Percentiles rank a stretch among this genome's conserved stretches.
phyloP scores from a whole-genome alignment of 1,140 invertebrate genomes.

The Ostrea denselamellosa region DNA sequence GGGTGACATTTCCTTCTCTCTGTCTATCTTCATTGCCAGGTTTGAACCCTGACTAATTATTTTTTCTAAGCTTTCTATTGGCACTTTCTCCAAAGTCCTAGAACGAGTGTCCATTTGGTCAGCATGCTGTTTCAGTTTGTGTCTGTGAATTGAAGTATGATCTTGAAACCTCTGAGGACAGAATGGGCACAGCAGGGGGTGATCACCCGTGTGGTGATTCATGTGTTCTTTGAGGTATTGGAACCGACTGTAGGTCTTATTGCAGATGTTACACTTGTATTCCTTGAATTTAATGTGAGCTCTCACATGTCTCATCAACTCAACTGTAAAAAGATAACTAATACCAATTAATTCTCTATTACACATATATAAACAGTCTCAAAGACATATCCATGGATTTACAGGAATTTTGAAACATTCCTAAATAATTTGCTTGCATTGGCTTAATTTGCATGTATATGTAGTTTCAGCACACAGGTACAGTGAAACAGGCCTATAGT shows the following conservation, averaged over 20 bases:
- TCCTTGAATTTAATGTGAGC: conserved; percentile 75
- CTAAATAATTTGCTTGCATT: too few relatives aligned
- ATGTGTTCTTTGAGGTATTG: conserved; percentile 84
- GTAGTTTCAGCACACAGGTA: too few relatives aligned
- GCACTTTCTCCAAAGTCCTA: not conserved
- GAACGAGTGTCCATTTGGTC: conserved; percentile 6
- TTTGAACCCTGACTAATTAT: not conserved
- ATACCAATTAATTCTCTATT: too few relatives aligned
- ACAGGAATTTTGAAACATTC: too few relatives aligned
- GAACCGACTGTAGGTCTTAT: conserved; percentile 85
- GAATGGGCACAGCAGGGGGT: conserved; percentile 76
- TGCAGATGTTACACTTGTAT: conserved; percentile 82
- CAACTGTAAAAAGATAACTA: conserved; percentile 84
- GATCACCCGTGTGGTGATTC: conserved; percentile 73
- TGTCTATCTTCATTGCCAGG: not conserved
- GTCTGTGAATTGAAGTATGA: conserved; percentile 76
- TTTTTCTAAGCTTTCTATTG: not conserved
- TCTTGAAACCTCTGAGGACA: conserved; percentile 77
- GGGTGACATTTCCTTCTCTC: not conserved
- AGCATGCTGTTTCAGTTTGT: conserved; percentile 62
- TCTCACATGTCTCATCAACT: conserved; percentile 85
- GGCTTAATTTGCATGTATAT: too few relatives aligned
- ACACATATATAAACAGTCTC: too few relatives aligned
- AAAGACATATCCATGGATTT: too few relatives aligned
- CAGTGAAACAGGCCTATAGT: too few relatives aligned